Evolutionary conservation across 2,113 vertebrate genomes (phyloP), one percentile per base, ranked within the genome.

Genomic region (Vulpes ferrilata): DNA sequence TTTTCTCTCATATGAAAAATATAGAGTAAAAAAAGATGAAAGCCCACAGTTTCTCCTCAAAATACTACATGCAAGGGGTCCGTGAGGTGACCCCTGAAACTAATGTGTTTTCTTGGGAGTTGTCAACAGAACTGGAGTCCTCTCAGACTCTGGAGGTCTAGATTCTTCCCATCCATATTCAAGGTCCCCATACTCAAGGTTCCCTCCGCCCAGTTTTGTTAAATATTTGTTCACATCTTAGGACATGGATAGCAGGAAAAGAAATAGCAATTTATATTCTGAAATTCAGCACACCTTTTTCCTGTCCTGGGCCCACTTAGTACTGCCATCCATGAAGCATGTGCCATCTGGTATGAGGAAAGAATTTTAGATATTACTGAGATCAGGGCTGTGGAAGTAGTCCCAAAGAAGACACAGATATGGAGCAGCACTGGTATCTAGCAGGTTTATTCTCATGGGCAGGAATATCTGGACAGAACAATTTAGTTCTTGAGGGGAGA

Each of bases 1-100:
- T 51, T 71, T 78, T 86, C 53, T 95, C 57, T 87, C 30, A 78
- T 89, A 78, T 78, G 20, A 10, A 95, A 95, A 88, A 84, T 2
- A 38, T 51, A 96, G 8, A 79, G 43, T 43, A 88, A 74, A 11
- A 80, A 57, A 55, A 94, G 17, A 25, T 27, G 23, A 73, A 65
- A 76, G 16, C 55, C 9, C 19, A 38, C 27, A 65, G 11, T 67
- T 78, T 94, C 51, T 69, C 22, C 51, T 83, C 80, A 79, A 88
- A 69, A 9, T 83, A 8, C 83, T 51, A 4, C 1, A 16, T 85
- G 17, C 20, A 55, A 4, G 20, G 53, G 8, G n/a, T 59, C 22
- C 27, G 25, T 65, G 51, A 88, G 7, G 35, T 12, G 19, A 22
- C 10, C 12, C 35, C 12, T 62, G 80, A 90, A 90, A 43, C 57